Evolutionary conservation across 1,140 invertebrate species (phyloP), one percentile per base, ranked within the genome.

Genomic region (Sycophila sp.): DNA sequence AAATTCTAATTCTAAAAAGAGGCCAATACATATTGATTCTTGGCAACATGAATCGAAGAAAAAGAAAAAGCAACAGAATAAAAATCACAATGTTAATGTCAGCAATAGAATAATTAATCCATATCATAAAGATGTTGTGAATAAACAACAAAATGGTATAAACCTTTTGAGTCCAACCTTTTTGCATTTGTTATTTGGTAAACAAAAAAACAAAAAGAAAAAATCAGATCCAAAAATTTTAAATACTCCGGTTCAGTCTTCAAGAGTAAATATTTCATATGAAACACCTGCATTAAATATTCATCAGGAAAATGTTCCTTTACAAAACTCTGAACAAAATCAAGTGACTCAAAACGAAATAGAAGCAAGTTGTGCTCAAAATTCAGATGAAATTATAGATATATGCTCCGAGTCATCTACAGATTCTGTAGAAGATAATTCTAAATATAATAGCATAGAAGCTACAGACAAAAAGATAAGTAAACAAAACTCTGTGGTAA

Each of bases 381-480:
- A 55, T 59, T 45, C 19, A 56, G 17, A 8, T 36, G 10, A 71
- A 40, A 45, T 75, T 42, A 69, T 72, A 42, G 49, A 66, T 42
- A 60, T 75, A n/a, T 64, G 60, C 53, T 72, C 71, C n/a, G 71
- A 71, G 15, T 65, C 42, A 11, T 71, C 65, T 15, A 22, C 22
- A 3, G 69, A 74, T 51, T 67, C 30, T 49, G 6, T n/a, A 17
- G 24, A 53, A 13, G 53, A 68, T 59, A 30, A 63, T 51, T 69
- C 64, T n/a, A 71, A 69, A 40, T 74, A 72, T 34, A 65, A 38
- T 32, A 53, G 19, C 13, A 71, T 34, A 2, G 19, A 47, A 66
- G 45, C 56, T 60, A 71, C 32, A 19, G 38, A 71, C 13, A 60
- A 73, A 26, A 70, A 32, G 4, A n/a, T 68, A n/a, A 38, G 15